Percentiles rank a stretch among this genome's conserved stretches.
These are phyloP conservation scores for Charaxes varanes DNA, from an alignment of 1,140 invertebrate genomes.

Conservation along the genomic window DNA sequence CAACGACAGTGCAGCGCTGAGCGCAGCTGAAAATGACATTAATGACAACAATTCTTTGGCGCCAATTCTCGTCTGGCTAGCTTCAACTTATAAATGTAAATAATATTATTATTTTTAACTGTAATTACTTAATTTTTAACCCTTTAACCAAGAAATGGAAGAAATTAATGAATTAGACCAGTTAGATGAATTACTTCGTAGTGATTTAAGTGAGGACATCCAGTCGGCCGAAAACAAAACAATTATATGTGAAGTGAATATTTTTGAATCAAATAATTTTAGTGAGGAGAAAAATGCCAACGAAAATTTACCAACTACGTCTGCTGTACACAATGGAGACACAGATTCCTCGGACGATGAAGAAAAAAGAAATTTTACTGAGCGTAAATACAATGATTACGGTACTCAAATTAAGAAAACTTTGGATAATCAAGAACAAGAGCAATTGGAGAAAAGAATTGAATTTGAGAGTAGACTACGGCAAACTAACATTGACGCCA, in stretches of 20 bases:
- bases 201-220: constrained; percentile 39
- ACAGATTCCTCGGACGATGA: constrained; percentile 89
- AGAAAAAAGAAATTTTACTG: constrained; percentile 81
- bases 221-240: constrained; percentile 17
- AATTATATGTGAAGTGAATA: constrained; percentile 43
- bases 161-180: constrained; percentile 60
- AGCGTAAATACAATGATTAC: constrained; percentile 81
- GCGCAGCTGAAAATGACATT: too few species aligned
- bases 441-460: constrained; percentile 51
- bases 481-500: constrained; percentile 49
- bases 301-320: constrained; percentile 34
- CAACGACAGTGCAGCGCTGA: too few species aligned
- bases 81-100: too few species aligned
- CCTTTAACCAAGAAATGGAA: constrained; percentile 29
- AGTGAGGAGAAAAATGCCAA: constrained; percentile 12
- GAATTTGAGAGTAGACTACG: constrained; percentile 60
- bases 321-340: constrained; percentile 75
- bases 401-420: constrained; percentile 80
- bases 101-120: neutral
- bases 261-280: constrained; percentile 33
- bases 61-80: too few species aligned
- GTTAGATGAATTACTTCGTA: constrained; percentile 61
- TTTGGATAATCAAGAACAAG: constrained; percentile 71
- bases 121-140: neutral
- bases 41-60: too few species aligned